Evolutionary conservation across 1,140 invertebrate species (phyloP), one percentile per base, ranked within the genome.

Genomic region (Orius insidiosus): DNA sequence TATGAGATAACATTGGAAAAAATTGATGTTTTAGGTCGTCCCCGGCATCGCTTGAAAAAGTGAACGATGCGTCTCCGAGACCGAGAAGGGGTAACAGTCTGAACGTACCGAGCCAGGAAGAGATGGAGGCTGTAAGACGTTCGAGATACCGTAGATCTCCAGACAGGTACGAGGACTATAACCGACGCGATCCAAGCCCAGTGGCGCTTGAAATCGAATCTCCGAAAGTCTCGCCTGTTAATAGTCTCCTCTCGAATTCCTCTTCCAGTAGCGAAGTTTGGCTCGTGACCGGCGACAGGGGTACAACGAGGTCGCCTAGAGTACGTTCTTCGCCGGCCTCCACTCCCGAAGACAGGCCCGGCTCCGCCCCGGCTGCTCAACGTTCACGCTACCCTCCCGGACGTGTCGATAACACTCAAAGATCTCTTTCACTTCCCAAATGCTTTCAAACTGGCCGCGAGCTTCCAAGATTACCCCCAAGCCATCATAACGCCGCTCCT

Each of bases 371-470:
- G 3, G 64, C 66, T 2, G 49, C 58, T 13, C 58, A 63, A 39
- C 54, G 61, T 42, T 55, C 55, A 14, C 24, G 41, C 47, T 19
- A 49, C 48, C 30, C 37, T 46, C 34, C 37, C 40, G 34, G 47
- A 46, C 19, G 42, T 24, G 35, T 43, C 24, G 50, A 48, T 24
- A 34, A 39, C 49, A 40, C 59, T 63, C 72, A 74, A 51, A 60
- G 71, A 13, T 74, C 74, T 1, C 63, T 75, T 54, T 75, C 73
- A 2, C 56, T 76, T 50, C 74, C 73, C 3, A 75, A 75, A 54
- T 75, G 71, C 9, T 76, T 76, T 41, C 54, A 56, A 40, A 43
- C 54, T 3, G 45, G 39, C 15, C 35, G 49, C 32, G 46, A 47
- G 16, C 49, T 33, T 13, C 41, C 52, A 55, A 13, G 56, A 54